Conservation (phyloP, 2,888 invertebrate species). For the Gymnoscelis rufifasciata region DNA sequence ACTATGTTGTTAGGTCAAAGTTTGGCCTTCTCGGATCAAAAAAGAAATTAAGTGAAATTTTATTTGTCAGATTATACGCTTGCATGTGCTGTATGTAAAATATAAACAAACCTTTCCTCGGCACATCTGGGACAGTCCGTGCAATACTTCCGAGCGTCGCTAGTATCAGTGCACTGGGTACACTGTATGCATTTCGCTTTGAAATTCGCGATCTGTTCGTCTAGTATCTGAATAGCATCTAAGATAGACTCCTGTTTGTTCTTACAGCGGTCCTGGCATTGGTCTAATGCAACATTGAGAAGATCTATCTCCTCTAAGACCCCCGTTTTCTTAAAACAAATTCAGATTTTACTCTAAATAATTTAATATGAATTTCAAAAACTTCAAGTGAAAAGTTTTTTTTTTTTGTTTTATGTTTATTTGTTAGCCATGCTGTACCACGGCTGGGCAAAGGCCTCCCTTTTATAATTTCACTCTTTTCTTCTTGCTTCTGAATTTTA, state of each 20-base stretch:
- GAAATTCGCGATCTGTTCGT: conserved; percentile 42
- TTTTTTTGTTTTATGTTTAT: neutral
- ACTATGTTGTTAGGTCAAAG: no score
- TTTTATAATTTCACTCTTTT: no score
- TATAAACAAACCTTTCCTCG: conserved; percentile 27
- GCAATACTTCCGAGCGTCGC: conserved; percentile 51
- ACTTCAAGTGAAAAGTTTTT: no score
- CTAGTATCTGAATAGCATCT: conserved; percentile 46
- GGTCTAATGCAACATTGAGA: conserved; percentile 42
- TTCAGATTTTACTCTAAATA: neutral
- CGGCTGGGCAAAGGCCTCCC: no score
- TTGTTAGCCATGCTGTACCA: no score
- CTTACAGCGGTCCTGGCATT: conserved; percentile 54
- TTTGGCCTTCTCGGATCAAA: no score
- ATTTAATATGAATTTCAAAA: no score
- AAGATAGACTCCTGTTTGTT: conserved; percentile 41
- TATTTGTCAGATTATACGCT: no score
- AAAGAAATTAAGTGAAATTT: no score
- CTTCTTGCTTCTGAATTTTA: no score
- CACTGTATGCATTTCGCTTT: conserved; percentile 48
- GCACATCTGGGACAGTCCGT: conserved; percentile 61
- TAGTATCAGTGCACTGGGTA: conserved; percentile 51
- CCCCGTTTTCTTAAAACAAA: conserved; percentile 49
- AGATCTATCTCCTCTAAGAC: conserved; percentile 50
- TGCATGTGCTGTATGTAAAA: neutral